Conservation (phyloP, 2,797 vertebrate species). For the Pangasius sanitwongsei region DNA sequence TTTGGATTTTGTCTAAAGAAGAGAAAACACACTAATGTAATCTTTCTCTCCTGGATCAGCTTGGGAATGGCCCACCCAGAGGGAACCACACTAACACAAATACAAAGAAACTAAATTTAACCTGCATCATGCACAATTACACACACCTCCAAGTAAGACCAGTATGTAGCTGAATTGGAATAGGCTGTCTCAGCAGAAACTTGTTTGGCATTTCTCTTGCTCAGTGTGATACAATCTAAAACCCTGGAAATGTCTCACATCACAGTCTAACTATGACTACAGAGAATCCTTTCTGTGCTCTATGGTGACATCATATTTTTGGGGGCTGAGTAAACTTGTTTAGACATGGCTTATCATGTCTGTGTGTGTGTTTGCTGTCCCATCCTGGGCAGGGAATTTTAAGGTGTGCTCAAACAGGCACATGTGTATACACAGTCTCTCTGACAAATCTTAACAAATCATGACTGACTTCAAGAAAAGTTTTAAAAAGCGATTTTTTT, state of each 20-base stretch:
- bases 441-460: slow-evolving; percentile 50
- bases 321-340: slow-evolving; percentile 74
- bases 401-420: slow-evolving; percentile 70
- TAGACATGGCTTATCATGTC: slow-evolving; percentile 75
- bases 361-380: slow-evolving; percentile 31
- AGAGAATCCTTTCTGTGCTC: slow-evolving; percentile 21
- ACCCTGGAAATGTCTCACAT: slow-evolving; percentile 37
- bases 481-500: slow-evolving; percentile 78
- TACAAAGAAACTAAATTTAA: slow-evolving; percentile 55
- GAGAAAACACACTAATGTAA: slow-evolving; percentile 41
- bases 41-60: slow-evolving; percentile 47
- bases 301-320: slow-evolving; percentile 50
- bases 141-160: slow-evolving; percentile 27
- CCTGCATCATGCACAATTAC: slow-evolving; percentile 43
- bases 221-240: slow-evolving; percentile 70
- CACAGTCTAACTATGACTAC: slow-evolving; percentile 29
- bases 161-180: slow-evolving; percentile 7
- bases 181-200: slow-evolving; percentile 7
- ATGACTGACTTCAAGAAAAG: slow-evolving; percentile 63
- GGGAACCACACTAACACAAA: slow-evolving; percentile 55
- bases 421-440: slow-evolving; percentile 59
- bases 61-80: slow-evolving; percentile 54
- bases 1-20: slow-evolving; percentile 49
- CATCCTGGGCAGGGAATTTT: slow-evolving; percentile 73
- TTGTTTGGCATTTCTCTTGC: slow-evolving; percentile 57